Conservation (phyloP, 2,888 invertebrate species). For the Atethmia centrago region DNA sequence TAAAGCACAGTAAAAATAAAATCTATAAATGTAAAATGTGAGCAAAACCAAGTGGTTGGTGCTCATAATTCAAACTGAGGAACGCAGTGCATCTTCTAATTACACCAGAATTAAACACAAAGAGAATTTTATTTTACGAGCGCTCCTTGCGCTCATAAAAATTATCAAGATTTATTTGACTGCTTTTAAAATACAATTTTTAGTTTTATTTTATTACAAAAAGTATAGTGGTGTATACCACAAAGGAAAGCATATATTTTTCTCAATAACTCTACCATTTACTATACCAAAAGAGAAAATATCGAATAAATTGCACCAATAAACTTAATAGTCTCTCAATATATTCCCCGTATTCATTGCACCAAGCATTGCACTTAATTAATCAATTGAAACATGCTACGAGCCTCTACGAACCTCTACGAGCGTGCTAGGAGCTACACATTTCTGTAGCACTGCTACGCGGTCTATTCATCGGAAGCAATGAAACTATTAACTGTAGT, state of each 20-base stretch:
- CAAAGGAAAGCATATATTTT: neutral
- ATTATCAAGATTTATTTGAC: slow-evolving; percentile 49
- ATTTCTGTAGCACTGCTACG: slow-evolving; percentile 60
- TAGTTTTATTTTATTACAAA: neutral
- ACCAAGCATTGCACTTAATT: slow-evolving; percentile 42
- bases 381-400: slow-evolving; percentile 50
- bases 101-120: slow-evolving; percentile 41
- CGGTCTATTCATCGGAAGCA: slow-evolving; percentile 47
- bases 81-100: slow-evolving; percentile 50
- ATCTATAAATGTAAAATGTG: neutral
- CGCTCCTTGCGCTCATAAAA: slow-evolving; percentile 53
- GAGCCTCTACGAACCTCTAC: slow-evolving; percentile 52
- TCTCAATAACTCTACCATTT: slow-evolving; percentile 1
- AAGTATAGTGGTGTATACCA: neutral
- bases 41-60: slow-evolving; percentile 7
- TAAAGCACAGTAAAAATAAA: neutral
- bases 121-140: slow-evolving; percentile 52
- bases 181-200: slow-evolving; percentile 12
- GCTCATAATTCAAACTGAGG: slow-evolving; percentile 22
- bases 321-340: slow-evolving; percentile 14
- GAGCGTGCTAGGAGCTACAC: slow-evolving; percentile 40
- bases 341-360: slow-evolving; percentile 20
- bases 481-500: slow-evolving; percentile 44
- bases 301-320: slow-evolving; percentile 6
- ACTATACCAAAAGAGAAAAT: neutral